Evolutionary conservation across 2,113 vertebrate species (phyloP).

Genomic region (Urocitellus parryii): DNA sequence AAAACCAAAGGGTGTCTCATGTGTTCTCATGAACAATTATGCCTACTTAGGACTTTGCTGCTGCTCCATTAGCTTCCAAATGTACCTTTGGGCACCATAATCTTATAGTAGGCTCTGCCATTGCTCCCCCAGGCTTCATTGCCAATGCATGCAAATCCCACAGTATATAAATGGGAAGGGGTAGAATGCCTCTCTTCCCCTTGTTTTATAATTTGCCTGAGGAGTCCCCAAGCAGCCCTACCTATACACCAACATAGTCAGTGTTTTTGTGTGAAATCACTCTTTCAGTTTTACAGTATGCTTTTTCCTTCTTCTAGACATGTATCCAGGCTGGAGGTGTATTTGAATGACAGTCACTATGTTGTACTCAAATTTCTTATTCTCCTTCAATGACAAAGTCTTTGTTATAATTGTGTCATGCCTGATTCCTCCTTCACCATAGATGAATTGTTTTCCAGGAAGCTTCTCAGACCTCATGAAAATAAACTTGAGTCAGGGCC

Average conservation of each 20-base stretch:
- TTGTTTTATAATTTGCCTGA: background rate
- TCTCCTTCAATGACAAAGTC: background rate
- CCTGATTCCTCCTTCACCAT: background rate
- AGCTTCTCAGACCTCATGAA: background rate
- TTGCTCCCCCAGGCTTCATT: background rate
- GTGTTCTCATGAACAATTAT: background rate
- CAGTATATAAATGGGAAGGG: background rate
- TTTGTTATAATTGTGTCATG: background rate
- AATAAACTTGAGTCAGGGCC: background rate
- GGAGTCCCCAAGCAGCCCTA: background rate
- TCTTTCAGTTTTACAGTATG: background rate
- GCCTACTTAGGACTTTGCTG: background rate
- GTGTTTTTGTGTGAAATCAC: background rate
- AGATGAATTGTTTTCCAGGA: background rate
- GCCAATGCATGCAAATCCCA: background rate
- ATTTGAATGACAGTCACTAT: background rate
- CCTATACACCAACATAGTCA: background rate
- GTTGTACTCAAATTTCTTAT: slow-evolving; percentile 13
- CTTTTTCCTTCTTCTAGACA: background rate
- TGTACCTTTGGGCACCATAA: background rate
- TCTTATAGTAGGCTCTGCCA: background rate
- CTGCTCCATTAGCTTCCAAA: background rate
- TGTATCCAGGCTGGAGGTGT: background rate
- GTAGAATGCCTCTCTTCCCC: background rate
- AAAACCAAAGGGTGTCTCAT: background rate